These are phyloP conservation scores for Rhorus exstirpatorius DNA, from an alignment of 2,888 invertebrate genomes.

Conservation along the genomic window DNA sequence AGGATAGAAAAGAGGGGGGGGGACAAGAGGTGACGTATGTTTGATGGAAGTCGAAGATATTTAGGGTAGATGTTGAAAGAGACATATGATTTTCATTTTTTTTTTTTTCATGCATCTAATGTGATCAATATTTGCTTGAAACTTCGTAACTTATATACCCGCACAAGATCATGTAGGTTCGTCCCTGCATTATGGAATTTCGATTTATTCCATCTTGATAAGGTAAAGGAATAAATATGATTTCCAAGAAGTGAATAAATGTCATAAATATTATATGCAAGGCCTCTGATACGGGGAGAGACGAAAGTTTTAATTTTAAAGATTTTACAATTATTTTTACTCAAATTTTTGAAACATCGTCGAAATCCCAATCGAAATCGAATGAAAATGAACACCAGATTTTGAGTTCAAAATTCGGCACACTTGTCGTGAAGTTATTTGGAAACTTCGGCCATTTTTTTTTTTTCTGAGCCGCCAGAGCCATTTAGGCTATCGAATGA, in stretches of 20 bases:
- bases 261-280: too few relatives aligned
- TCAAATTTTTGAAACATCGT: neutral
- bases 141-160: neutral
- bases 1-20: conserved; percentile 17
- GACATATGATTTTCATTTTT: conserved; percentile 40
- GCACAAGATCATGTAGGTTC: neutral
- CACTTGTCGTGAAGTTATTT: too few relatives aligned
- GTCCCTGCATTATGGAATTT: neutral
- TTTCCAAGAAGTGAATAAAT: too few relatives aligned
- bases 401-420: too few relatives aligned
- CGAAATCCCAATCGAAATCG: too few relatives aligned
- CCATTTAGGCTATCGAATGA: conserved; percentile 19
- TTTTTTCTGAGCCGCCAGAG: too few relatives aligned
- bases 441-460: too few relatives aligned
- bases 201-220: neutral
- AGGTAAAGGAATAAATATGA: too few relatives aligned
- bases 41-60: conserved; percentile 23
- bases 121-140: conserved; percentile 2
- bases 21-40: conserved; percentile 53
- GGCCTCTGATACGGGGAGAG: too few relatives aligned
- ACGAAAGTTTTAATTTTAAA: too few relatives aligned
- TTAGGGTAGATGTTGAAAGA: conserved; percentile 21
- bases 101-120: conserved; percentile 7
- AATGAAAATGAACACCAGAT: too few relatives aligned
- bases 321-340: too few relatives aligned